phyloP scores from a whole-genome alignment of 2,797 vertebrate species.

The Siniperca undulata region DNA sequence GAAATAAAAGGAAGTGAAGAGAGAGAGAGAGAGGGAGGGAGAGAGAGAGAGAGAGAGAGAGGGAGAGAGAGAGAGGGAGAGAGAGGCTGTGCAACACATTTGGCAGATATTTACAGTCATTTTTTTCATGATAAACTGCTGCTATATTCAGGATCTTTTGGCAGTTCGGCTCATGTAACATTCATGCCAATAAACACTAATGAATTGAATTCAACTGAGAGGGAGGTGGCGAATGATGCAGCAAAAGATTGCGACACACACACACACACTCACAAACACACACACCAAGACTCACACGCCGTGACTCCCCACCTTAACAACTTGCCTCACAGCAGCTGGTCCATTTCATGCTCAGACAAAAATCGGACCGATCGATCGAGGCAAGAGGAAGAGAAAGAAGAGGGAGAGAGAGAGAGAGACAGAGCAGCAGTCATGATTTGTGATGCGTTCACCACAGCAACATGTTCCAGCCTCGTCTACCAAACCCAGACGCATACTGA shows the following conservation, averaged over 20 bases:
- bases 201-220: conserved; percentile 51
- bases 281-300: conserved; percentile 14
- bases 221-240: conserved; percentile 21
- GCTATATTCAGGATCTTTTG: conserved; percentile 17
- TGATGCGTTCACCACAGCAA: conserved; percentile 49
- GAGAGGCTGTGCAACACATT: neutral
- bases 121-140: conserved; percentile 15
- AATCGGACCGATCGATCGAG: conserved; percentile 38
- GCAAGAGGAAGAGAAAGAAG: neutral
- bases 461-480: conserved; percentile 32
- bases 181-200: conserved; percentile 66
- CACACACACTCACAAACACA: neutral
- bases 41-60: neutral
- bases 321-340: conserved; percentile 56
- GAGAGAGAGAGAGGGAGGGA: fast-evolving
- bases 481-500: conserved; percentile 28
- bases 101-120: conserved; percentile 4
- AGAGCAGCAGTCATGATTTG: conserved; percentile 27
- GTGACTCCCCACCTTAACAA: conserved; percentile 42
- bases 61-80: neutral
- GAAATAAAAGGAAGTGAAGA: neutral
- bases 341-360: conserved; percentile 58
- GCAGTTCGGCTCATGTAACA: conserved; percentile 47
- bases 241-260: neutral
- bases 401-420: neutral